These are phyloP conservation scores for Helicolenus hilgendorfi DNA, from an alignment of 2,797 vertebrate genomes.

Conservation along the genomic window DNA sequence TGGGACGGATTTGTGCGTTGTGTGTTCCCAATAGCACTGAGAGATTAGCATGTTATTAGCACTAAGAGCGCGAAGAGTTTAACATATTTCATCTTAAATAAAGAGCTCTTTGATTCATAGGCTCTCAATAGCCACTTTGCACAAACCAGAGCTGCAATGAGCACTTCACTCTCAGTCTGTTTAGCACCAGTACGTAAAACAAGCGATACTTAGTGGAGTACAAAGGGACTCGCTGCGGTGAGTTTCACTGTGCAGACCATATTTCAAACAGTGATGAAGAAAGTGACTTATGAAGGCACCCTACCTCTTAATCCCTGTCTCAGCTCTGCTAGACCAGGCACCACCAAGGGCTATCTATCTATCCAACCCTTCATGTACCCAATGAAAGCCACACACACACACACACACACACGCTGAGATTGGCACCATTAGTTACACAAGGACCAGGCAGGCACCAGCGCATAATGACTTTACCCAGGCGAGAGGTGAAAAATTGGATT, in stretches of 20 bases:
- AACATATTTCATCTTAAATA: slow-evolving; percentile 51
- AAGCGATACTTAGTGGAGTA: slow-evolving; percentile 20
- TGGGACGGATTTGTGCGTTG: slow-evolving; percentile 38
- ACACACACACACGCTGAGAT: slow-evolving; percentile 50
- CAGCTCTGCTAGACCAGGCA: slow-evolving; percentile 57
- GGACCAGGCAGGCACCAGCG: slow-evolving; percentile 55
- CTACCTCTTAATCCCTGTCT: slow-evolving; percentile 76
- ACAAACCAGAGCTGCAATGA: neutral
- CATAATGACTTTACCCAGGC: slow-evolving; percentile 73
- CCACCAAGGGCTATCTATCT: slow-evolving; percentile 73
- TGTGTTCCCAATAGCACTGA: slow-evolving; percentile 31
- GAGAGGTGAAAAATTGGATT: slow-evolving; percentile 77
- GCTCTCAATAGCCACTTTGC: slow-evolving; percentile 20
- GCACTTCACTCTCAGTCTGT: slow-evolving; percentile 10
- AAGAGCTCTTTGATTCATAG: slow-evolving; percentile 21
- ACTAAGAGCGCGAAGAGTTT: slow-evolving; percentile 12
- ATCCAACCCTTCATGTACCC: slow-evolving; percentile 55
- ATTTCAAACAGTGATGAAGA: slow-evolving; percentile 72
- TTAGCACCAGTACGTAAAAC: slow-evolving; percentile 24
- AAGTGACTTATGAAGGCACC: slow-evolving; percentile 69
- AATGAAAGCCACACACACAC: slow-evolving; percentile 47
- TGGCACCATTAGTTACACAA: slow-evolving; percentile 80
- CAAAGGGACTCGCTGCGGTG: slow-evolving; percentile 24
- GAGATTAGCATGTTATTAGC: slow-evolving; percentile 69
- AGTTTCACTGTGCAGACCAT: slow-evolving; percentile 30